Evolutionary conservation across 2,888 invertebrate genomes (phyloP).

Genomic region (Schizaphis graminum): DNA sequence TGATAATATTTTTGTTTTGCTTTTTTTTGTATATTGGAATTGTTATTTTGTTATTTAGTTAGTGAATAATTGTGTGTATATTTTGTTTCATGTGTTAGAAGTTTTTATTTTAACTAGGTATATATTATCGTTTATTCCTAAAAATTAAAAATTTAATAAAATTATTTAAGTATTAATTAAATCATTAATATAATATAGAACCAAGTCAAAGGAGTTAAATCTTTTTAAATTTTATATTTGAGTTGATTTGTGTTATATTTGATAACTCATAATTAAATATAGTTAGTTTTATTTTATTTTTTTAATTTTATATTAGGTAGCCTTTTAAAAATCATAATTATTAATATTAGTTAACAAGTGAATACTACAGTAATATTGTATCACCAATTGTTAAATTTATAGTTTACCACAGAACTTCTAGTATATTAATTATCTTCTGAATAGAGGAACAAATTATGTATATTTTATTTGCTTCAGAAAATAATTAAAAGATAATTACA

Average conservation of each 20-base stretch:
- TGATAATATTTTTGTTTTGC: constrained; percentile 15
- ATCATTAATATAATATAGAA: neutral
- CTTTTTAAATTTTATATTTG: neutral
- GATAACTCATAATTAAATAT: neutral
- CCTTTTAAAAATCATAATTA: neutral
- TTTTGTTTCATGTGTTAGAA: constrained; percentile 20
- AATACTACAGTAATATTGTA: neutral
- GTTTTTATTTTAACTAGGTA: neutral
- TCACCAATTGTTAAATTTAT: neutral
- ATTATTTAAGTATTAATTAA: neutral
- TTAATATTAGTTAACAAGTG: neutral
- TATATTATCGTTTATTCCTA: neutral
- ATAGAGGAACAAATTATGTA: neutral
- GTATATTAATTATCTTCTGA: neutral
- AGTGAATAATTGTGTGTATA: neutral
- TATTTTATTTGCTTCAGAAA: neutral
- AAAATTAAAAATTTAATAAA: neutral
- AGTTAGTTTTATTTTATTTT: neutral
- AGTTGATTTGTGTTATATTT: neutral
- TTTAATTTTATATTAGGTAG: neutral
- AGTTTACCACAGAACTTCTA: neutral
- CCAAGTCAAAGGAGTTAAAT: neutral
- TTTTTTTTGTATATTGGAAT: constrained; percentile 29
- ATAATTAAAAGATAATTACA: neutral
- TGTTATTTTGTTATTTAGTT: constrained; percentile 21